phyloP scores from a whole-genome alignment of 2,113 vertebrate species.

The Onychostruthus taczanowskii region DNA sequence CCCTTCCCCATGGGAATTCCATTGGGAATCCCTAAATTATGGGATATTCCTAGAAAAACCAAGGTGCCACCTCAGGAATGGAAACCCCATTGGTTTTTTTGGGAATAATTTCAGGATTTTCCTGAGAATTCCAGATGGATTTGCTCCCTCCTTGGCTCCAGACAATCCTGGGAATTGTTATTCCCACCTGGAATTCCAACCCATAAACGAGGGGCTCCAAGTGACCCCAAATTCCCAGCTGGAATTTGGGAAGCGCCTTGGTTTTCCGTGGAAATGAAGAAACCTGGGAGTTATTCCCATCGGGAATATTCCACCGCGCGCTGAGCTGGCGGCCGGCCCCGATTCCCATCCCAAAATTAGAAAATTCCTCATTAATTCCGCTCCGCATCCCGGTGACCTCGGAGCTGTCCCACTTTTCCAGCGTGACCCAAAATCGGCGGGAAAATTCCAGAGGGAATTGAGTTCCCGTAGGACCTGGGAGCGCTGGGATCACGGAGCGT shows the following conservation, averaged over 20 bases:
- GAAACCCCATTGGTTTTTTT: neutral
- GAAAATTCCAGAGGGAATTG: neutral
- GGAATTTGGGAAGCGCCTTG: neutral
- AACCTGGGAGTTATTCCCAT: neutral
- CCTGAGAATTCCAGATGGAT: fast-evolving
- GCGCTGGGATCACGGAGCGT: fast-evolving
- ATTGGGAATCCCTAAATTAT: neutral
- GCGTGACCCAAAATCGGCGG: neutral
- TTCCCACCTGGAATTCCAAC: fast-evolving
- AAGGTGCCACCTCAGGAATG: fast-evolving
- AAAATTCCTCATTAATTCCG: neutral
- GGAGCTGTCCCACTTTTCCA: neutral
- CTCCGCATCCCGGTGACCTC: neutral
- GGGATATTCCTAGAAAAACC: neutral
- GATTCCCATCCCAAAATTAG: neutral
- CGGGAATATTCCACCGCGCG: neutral
- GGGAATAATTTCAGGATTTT: neutral
- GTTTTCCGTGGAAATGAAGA: neutral
- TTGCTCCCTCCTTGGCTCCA: neutral
- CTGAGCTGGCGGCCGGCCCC: neutral
- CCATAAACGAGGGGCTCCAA: fast-evolving
- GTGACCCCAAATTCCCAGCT: neutral
- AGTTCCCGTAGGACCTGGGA: fast-evolving
- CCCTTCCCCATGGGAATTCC: fast-evolving
- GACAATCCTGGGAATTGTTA: neutral